These are phyloP conservation scores for Holocentrus rufus DNA, from an alignment of 2,797 vertebrate genomes.

Conservation along the genomic window DNA sequence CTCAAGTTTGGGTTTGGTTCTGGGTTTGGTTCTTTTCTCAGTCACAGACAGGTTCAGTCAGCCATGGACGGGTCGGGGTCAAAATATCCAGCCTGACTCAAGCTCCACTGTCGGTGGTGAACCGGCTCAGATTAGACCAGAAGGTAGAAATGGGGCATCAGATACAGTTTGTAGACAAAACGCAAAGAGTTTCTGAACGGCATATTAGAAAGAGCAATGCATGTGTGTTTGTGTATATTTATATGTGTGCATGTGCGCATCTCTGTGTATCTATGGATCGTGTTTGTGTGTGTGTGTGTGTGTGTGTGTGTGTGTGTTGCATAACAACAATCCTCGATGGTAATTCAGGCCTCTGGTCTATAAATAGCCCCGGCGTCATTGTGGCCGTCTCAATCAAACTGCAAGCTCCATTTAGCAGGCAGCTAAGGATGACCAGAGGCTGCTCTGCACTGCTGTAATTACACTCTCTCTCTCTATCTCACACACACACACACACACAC, in stretches of 20 bases:
- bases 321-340: slow-evolving; percentile 1
- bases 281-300: not conserved
- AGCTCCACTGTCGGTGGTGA: no score
- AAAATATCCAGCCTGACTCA: no score
- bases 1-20: no score
- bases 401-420: slow-evolving; percentile 36
- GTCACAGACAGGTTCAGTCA: no score
- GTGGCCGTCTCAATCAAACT: slow-evolving; percentile 33
- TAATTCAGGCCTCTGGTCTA: slow-evolving; percentile 17
- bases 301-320: slow-evolving; percentile 1
- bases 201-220: no score
- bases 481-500: slow-evolving; percentile 1
- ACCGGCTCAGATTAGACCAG: no score
- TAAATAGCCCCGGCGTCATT: slow-evolving; percentile 40
- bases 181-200: no score
- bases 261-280: not conserved
- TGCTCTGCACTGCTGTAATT: slow-evolving; percentile 9
- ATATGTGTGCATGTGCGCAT: slow-evolving; percentile 1
- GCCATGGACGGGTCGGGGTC: no score
- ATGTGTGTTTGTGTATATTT: not conserved
- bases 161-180: no score
- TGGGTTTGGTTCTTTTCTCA: no score
- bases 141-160: no score
- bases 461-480: slow-evolving; percentile 7
- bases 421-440: slow-evolving; percentile 34